Conservation (phyloP, 2,888 invertebrate genomes). For the Amaurobius ferox region DNA sequence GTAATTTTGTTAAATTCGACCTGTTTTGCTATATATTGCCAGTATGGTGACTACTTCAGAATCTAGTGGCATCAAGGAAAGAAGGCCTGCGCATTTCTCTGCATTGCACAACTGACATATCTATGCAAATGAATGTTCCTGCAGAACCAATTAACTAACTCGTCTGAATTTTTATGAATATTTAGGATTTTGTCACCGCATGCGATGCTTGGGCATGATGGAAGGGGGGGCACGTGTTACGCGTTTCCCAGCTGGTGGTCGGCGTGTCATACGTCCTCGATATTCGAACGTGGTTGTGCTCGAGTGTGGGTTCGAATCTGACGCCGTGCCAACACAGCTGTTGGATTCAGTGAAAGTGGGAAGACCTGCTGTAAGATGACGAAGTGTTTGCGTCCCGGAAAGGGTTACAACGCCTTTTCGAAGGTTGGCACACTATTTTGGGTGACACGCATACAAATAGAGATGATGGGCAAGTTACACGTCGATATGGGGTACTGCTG, state of each 20-base stretch:
- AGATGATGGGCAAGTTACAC: too few species aligned
- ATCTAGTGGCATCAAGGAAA: too few species aligned
- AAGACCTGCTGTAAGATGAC: background rate
- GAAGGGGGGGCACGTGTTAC: background rate
- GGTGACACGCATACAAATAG: background rate
- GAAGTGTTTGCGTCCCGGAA: background rate
- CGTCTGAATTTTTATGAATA: background rate
- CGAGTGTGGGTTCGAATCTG: background rate
- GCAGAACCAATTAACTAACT: too few species aligned
- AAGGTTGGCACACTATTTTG: background rate
- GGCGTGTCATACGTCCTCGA: background rate
- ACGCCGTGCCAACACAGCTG: background rate
- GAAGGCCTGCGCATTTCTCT: too few species aligned
- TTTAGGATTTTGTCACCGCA: background rate
- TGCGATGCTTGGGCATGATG: background rate
- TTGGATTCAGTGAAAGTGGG: background rate
- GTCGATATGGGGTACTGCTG: too few species aligned
- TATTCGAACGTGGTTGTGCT: background rate
- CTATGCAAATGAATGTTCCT: too few species aligned
- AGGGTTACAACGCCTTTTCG: background rate
- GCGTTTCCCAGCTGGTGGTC: background rate
- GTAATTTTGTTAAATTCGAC: too few species aligned
- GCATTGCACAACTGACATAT: too few species aligned
- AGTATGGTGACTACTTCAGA: too few species aligned
- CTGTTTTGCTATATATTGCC: too few species aligned